Base-by-base conservation (phyloP, 2,888 invertebrate species). In the Drosophila emarginata region DNA sequence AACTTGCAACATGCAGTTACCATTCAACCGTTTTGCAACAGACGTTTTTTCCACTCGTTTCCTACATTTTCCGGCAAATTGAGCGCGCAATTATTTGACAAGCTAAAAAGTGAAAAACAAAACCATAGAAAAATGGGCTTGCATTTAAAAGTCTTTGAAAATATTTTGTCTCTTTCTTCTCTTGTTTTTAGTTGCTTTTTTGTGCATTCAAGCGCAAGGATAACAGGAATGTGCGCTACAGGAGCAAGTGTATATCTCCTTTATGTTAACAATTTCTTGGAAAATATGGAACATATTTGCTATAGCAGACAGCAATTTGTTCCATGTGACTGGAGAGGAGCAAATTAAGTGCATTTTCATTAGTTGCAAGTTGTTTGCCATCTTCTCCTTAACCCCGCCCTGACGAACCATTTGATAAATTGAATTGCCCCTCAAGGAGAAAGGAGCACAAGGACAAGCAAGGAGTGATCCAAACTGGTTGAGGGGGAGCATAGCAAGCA, bases 261-360 rank as follows among this genome's bases (percentile, higher is more conserved):
- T 36, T 51, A 32, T 40, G 36, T 51, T 52, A 37, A 45, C 45
- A 45, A 45, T 45, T 45, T 51, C 56, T 65, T 72, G 60, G 60
- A 45, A 45, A 45, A 45, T 45, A 45, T 45, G 45, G 45, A 45
- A 45, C 45, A 45, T 45, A 45, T 45, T 11, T 23, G 50, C 50
- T 36, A 57, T 39, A 14, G 40, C 69, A 78, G 74, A 78, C 65
- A 69, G 67, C 63, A 61, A 72, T 74, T 81, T 85, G 72, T 78
- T 80, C 59, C 78, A 60, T 67, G 67, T 72, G 80, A 80, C 82
- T 85, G 72, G 78, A 85, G 82, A 59, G 57, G 66, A 60, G 64
- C 72, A 81, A 85, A 82, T 82, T 78, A 76, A 86, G 86, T 79
- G 79, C 83, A 82, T 79, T 86, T 82, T 82, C 86, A 82, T 86